Evolutionary conservation across 2,797 vertebrate species (phyloP), one percentile per base, ranked within the genome.

Genomic region (Falco cherrug): DNA sequence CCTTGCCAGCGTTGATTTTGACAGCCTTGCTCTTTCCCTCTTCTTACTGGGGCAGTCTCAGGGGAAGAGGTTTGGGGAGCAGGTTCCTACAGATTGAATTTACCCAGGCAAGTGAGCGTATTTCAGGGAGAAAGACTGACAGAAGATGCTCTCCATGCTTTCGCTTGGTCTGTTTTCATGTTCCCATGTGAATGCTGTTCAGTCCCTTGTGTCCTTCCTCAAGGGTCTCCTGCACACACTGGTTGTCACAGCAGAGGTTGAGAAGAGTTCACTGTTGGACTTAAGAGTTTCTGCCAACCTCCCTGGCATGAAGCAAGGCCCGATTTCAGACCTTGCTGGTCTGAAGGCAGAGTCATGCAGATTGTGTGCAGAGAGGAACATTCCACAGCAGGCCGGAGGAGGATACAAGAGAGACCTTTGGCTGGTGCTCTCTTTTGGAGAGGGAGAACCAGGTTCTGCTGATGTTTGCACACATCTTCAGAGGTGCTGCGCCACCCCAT

Each of bases 1-100:
- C 39, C 17, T 88, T 87, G 82, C 68, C 74, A 89, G 73, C 70
- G 75, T 60, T 28, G 75, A 33, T 77, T 89, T 67, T 86, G 74
- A 59, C 56, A 77, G 33, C 16, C 24, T 53, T 43, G 60, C 71
- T 83, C 74, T 73, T 87, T 31, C 64, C 60, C 70, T 79, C 11
- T 20, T 71, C 2, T 0, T 50, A 25, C 41, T 80, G 83, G 45
- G 65, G 35, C 53, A 89, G 60, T 87, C 89, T 75, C 41, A 21
- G 53, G 69, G 80, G 82, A 50, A 41, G 69, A 81, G 37, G 47
- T 37, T 89, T 78, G 8, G 10, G 45, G 61, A 77, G 41, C 43
- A 71, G 39, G 70, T 89, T 89, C 75, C 51, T 86, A 39, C 22
- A 63, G 25, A 21, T 50, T 31, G 61, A 47, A 39, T 90, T 83